Conservation (phyloP, 2,113 vertebrate species). For the Corydoras maculifer region DNA sequence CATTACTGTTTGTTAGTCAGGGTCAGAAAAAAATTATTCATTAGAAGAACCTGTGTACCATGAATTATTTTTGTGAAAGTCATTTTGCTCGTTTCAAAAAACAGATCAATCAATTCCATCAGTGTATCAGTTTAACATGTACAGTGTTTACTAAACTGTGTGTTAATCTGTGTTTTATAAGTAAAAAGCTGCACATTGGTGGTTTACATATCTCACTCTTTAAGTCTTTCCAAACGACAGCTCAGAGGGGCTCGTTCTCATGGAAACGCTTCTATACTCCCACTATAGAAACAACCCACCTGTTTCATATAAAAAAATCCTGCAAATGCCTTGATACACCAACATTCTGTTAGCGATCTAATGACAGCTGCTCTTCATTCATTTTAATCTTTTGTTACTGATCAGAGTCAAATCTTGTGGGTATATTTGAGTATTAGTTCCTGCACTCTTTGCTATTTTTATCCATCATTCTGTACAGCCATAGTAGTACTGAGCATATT, state of each 20-base stretch:
- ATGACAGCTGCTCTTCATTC: background rate
- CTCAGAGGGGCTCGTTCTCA: conserved; percentile 39
- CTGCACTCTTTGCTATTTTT: background rate
- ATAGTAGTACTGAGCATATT: too few relatives aligned
- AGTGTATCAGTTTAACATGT: too few relatives aligned
- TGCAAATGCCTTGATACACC: conserved; percentile 18
- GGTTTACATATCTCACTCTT: background rate
- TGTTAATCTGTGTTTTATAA: too few relatives aligned
- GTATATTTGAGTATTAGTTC: background rate
- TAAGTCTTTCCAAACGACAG: conserved; percentile 30
- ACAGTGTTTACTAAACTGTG: too few relatives aligned
- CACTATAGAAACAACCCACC: conserved; percentile 45
- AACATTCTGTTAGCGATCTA: conserved; percentile 13
- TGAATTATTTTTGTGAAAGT: too few relatives aligned
- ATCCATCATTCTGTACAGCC: background rate
- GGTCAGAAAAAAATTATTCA: too few relatives aligned
- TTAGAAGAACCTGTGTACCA: too few relatives aligned
- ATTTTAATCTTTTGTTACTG: background rate
- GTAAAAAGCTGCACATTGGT: background rate
- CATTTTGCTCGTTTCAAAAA: too few relatives aligned
- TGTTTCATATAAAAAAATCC: conserved; percentile 36
- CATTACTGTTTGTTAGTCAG: too few relatives aligned
- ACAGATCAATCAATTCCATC: too few relatives aligned
- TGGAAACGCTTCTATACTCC: conserved; percentile 43
- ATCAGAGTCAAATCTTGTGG: background rate